Evolutionary conservation across 2,113 vertebrate genomes (phyloP), one percentile per base, ranked within the genome.

Genomic region (Mesocricetus auratus): DNA sequence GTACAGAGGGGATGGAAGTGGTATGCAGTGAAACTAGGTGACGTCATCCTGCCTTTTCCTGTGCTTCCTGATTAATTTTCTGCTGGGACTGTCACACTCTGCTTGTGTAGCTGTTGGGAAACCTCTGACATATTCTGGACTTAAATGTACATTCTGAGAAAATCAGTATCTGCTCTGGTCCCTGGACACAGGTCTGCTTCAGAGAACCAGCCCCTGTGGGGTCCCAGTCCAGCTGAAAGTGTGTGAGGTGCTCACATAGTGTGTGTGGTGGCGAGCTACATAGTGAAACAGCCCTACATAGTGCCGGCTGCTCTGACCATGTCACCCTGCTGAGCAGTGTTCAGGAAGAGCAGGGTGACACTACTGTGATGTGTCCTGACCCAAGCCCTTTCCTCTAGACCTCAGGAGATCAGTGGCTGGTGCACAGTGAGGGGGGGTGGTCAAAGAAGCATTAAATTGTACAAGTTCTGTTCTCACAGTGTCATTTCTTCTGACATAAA

Each of bases 21-120:
- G 3, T 4, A 1, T 0, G 1, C 36, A 3, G 10, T 33, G 0
- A 10, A 13, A 0, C 5, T 3, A 0, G 33, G 3, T 2, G 0
- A 77, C 12, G 47, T 58, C 0, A 21, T 9, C 68, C 64, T 53
- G 19, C 22, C 21, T 4, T 58, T 26, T 19, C 42, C 0, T 33
- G 3, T 39, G 0, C 26, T 33, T 77, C 16, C 0, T 1, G 7
- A 12, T 16, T 13, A 0, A 39, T 33, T 33, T 60, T n/a, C 73
- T 24, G 0, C 10, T 0, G 1, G 39, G 68, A 73, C 12, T 39
- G 64, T 73, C 22, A 19, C 6, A 31, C 45, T 29, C 16, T 0
- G 50, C 71, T 16, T 39, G 31, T 45, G 69, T 16, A 1, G 62
- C 7, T 56, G 45, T 47, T 13, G 21, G 3, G 16, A 33, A 17